These are phyloP conservation scores for Bagarius yarrelli DNA, from an alignment of 2,113 vertebrate genomes.

Conservation along the genomic window DNA sequence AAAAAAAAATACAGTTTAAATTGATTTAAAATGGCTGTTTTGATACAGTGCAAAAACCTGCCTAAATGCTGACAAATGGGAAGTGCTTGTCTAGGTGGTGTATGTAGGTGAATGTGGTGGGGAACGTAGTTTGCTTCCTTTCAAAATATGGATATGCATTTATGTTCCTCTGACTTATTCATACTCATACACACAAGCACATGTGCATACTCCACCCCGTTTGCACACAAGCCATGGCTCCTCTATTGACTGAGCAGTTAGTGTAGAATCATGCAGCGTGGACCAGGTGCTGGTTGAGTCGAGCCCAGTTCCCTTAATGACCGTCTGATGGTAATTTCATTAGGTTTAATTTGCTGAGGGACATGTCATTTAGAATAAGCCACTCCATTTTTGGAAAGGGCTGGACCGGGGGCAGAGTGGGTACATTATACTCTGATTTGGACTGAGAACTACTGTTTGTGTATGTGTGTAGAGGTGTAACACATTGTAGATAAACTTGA, in stretches of 20 bases:
- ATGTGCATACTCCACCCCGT: background rate
- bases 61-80: background rate
- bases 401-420: slow-evolving; percentile 52
- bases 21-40: background rate
- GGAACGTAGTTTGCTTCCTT: background rate
- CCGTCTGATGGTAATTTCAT: slow-evolving; percentile 76
- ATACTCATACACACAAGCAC: background rate
- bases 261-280: slow-evolving; percentile 49
- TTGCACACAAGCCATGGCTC: slow-evolving; percentile 3
- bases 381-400: slow-evolving; percentile 65
- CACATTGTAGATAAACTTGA: slow-evolving; percentile 22
- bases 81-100: background rate
- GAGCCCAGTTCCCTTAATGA: slow-evolving; percentile 61
- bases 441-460: slow-evolving; percentile 43
- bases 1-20: background rate
- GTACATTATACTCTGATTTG: slow-evolving; percentile 55
- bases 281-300: slow-evolving; percentile 62
- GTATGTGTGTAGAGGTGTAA: slow-evolving; percentile 33
- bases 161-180: background rate
- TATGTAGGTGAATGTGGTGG: background rate
- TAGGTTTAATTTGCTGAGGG: slow-evolving; percentile 75
- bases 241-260: slow-evolving; percentile 13
- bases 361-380: slow-evolving; percentile 72
- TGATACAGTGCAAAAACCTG: background rate
- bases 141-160: slow-evolving; percentile 16